These are phyloP conservation scores for Chloropsis hardwickii DNA, from an alignment of 2,113 vertebrate genomes.

Conservation along the genomic window DNA sequence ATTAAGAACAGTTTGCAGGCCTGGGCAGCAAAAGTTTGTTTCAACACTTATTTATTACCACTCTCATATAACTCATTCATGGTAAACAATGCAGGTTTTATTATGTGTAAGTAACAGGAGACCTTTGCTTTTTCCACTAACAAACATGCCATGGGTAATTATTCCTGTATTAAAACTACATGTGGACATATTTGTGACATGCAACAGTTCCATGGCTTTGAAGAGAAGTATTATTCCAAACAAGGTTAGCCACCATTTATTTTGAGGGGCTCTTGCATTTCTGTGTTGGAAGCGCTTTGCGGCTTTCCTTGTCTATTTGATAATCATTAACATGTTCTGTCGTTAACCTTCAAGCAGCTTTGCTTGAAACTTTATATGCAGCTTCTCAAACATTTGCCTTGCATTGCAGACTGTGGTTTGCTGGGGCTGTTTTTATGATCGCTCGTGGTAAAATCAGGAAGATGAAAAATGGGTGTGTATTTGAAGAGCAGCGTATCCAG, in stretches of 20 bases:
- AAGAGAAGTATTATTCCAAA: conserved; percentile 56
- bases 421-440: conserved; percentile 73
- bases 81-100: conserved; percentile 46
- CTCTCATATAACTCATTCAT: conserved; percentile 31
- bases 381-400: conserved; percentile 56
- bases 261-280: conserved; percentile 59
- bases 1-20: conserved; percentile 21
- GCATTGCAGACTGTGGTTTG: conserved; percentile 68
- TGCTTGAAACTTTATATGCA: conserved; percentile 59
- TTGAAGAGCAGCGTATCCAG: conserved; percentile 61
- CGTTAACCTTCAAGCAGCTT: conserved; percentile 62
- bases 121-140: conserved; percentile 58
- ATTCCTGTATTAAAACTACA: conserved; percentile 54
- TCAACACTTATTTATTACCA: conserved; percentile 58
- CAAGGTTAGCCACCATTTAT: conserved; percentile 49
- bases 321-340: conserved; percentile 70
- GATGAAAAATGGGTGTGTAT: conserved; percentile 72
- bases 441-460: conserved; percentile 73
- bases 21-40: conserved; percentile 41
- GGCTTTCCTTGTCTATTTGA: conserved; percentile 63
- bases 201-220: conserved; percentile 52
- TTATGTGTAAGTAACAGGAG: conserved; percentile 41
- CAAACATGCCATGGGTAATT: conserved; percentile 63
- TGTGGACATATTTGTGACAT: conserved; percentile 61
- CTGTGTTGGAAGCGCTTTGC: conserved; percentile 17